Percentiles rank a stretch among this genome's conserved stretches.
These are phyloP conservation scores for Manis pentadactyla DNA, from an alignment of 2,797 vertebrate genomes.

Conservation along the genomic window DNA sequence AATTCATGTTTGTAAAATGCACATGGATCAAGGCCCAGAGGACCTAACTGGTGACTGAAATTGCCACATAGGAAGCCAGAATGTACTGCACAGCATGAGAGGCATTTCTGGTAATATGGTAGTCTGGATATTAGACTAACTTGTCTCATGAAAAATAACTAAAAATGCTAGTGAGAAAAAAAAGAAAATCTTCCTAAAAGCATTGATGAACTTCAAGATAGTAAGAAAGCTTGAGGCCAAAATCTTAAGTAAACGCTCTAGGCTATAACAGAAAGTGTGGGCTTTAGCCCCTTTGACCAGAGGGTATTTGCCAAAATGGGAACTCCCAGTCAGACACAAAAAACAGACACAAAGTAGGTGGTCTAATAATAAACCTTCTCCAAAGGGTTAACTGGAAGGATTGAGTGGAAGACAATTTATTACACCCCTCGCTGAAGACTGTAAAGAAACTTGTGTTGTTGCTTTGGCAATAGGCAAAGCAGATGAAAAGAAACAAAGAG, in stretches of 20 bases:
- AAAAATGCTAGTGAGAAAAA: slow-evolving; percentile 26
- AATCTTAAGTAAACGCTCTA: slow-evolving; percentile 10
- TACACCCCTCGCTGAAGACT: neutral
- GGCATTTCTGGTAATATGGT: neutral
- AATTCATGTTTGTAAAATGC: slow-evolving; percentile 53
- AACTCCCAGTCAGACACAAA: neutral
- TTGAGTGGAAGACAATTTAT: slow-evolving; percentile 50
- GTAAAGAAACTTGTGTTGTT: slow-evolving; percentile 24
- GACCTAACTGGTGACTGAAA: neutral
- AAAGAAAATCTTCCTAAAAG: slow-evolving; percentile 21
- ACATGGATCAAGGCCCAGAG: slow-evolving; percentile 8
- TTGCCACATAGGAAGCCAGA: neutral
- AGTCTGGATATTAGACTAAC: neutral
- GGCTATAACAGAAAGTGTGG: neutral
- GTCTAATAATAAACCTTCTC: slow-evolving; percentile 35
- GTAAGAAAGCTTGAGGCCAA: neutral
- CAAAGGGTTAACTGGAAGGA: neutral
- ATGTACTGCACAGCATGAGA: neutral
- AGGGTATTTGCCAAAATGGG: slow-evolving; percentile 46
- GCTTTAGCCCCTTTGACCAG: neutral
- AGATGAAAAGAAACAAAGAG: neutral
- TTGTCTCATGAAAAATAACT: slow-evolving; percentile 42
- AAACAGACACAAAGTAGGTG: slow-evolving; percentile 63
- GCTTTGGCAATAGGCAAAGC: slow-evolving; percentile 15
- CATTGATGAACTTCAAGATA: neutral